Evolutionary conservation across 53 echinoderm and acorn worm genomes (phyloP).

Genomic region (Hippasteria phrygiana): DNA sequence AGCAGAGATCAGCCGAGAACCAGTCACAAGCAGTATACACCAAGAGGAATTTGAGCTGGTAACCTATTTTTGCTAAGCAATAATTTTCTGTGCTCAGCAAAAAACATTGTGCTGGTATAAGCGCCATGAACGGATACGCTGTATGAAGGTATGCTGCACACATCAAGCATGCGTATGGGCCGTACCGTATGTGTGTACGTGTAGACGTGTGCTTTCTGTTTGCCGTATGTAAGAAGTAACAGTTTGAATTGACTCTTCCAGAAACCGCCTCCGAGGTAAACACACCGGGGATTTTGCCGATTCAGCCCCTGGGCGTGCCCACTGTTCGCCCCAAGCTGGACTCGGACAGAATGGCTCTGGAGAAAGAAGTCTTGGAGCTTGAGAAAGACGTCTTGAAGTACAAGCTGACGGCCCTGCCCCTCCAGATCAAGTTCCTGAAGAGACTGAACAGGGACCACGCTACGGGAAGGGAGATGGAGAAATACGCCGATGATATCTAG

Average conservation of each 20-base stretch:
- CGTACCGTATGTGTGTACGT: too few species aligned
- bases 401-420: not conserved
- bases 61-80: too few species aligned
- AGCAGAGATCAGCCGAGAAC: too few species aligned
- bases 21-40: too few species aligned
- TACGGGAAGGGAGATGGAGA: not conserved
- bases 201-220: too few species aligned
- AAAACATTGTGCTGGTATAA: too few species aligned
- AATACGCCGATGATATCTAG: not conserved
- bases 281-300: not conserved
- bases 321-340: not conserved
- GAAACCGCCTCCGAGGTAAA: not conserved
- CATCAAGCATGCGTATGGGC: too few species aligned
- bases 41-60: too few species aligned
- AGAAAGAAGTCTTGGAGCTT: not conserved
- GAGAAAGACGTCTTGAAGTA: not conserved
- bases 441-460: not conserved
- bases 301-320: not conserved
- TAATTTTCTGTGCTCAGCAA: too few species aligned
- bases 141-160: too few species aligned
- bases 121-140: too few species aligned
- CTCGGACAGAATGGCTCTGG: not conserved
- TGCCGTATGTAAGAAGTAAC: too few species aligned
- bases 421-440: constrained; percentile 9
- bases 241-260: not conserved